Evolutionary conservation across 1,140 invertebrate genomes (phyloP), one percentile per base, ranked within the genome.

Genomic region (Paraescarpia echinospica): DNA sequence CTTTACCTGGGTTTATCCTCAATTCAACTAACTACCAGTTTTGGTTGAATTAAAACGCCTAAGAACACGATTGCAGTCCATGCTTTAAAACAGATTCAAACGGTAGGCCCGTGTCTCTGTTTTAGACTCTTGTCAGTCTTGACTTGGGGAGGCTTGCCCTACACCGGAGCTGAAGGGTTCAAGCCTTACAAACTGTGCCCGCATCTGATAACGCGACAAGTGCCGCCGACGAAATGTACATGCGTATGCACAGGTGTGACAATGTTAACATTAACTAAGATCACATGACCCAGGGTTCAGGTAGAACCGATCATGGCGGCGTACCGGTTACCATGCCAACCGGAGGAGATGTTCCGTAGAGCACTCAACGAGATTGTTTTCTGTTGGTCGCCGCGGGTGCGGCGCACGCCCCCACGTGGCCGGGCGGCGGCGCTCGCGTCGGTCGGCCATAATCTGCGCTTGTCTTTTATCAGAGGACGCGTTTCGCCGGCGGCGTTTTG

Each of bases 391-490:
- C 59, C 59, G 59, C 59, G 59, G 59, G 59, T 77, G 59, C 59
- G 4, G 59, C 59, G 59, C 59, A 77, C 9, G 59, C 59, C 59
- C 59, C 59, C 59, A 18, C 59, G 14, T 27, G 27, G 59, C 9
- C 41, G 41, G 41, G 41, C 41, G 41, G 12, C 41, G 41, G 9
- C 59, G 59, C 59, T 27, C 18, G 59, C 59, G 59, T 27, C 2
- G 59, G 18, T 31, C 59, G 59, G 59, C 59, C 59, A 77, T 77
- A 77, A 77, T 77, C 59, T 18, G 59, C 59, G 59, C 12, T 77
- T 77, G 59, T 77, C 59, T 77, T 77, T 77, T 77, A 77, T 77
- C 59, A 77, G 59, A 77, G 59, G 59, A 77, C 59, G 59, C 59
- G 59, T 77, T 77, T 77, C 22, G 59, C 59, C 59, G 27, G 14